Base-by-base conservation (phyloP, 1,140 invertebrate genomes). In the Hermetia illucens region DNA sequence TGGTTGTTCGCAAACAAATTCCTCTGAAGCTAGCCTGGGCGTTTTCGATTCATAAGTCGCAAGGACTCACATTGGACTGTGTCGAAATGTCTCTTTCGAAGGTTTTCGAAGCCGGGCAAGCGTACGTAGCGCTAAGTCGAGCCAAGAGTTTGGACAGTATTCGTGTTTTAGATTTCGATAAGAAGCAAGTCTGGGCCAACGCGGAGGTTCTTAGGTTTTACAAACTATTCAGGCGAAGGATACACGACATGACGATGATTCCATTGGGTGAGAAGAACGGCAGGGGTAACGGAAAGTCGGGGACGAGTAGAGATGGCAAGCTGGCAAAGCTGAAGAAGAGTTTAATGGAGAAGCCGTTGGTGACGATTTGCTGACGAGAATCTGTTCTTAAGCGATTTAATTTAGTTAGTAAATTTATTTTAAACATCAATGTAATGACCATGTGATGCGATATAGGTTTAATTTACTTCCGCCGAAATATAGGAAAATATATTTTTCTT, bases 31-130 rank as follows among this genome's bases (percentile, higher is more conserved):
- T 97, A 10, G 92, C 91, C 10, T 97, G 91, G 91, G 90, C 91
- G 2, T 93, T 96, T 62, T 95, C 90, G 3, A 95, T 96, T 48
- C 92, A 97, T 56, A 97, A 96, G 64, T 91, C 84, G 40, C 87
- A 94, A 71, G 92, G 92, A 4, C 70, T 96, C 51, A 94, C 91
- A 6, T 65, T 96, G 37, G 91, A 96, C 53, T 93, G 88, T 66
- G 89, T 94, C 1, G 90, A 95, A 67, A 91, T 96, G 73, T 89
- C 84, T 12, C 61, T 96, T 22, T 73, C 77, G 0, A 76, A 79
- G 51, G 86, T 90, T 9, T 96, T 96, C 64, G 89, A 95, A 65
- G 79, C 85, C 16, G 92, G 92, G 0, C 92, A 97, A 66, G 87
- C 91, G 1, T 96, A 97, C 66, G 91, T 97, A 1, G 92, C 92